phyloP scores from a whole-genome alignment of 2,888 invertebrate species.

The Nymphalis urticae region DNA sequence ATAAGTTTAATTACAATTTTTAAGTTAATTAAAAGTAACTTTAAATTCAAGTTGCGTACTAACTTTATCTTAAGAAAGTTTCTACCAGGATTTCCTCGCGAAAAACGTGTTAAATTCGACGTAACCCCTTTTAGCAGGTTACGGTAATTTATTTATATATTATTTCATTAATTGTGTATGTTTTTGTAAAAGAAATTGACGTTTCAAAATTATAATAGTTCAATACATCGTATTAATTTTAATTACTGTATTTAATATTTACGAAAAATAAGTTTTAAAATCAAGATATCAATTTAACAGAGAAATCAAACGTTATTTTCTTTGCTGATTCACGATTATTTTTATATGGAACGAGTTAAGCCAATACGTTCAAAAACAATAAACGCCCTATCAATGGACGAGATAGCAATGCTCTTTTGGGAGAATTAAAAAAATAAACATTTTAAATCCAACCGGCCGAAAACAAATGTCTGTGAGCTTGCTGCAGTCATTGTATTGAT shows the following conservation, averaged over 20 bases:
- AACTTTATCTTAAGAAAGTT: conserved; percentile 12
- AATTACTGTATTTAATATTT: too few relatives aligned
- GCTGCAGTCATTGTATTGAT: conserved; percentile 73
- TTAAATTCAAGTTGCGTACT: conserved; percentile 9
- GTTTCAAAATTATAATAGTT: too few relatives aligned
- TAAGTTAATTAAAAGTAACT: conserved; percentile 11
- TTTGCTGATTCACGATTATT: conserved; percentile 1
- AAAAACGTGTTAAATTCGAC: conserved; percentile 4
- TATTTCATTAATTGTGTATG: too few relatives aligned
- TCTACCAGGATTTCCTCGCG: conserved; percentile 1
- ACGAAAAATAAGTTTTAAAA: too few relatives aligned
- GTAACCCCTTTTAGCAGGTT: not conserved
- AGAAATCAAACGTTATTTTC: too few relatives aligned
- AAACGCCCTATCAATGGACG: conserved; percentile 31
- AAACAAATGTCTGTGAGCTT: conserved; percentile 65
- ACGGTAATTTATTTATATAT: too few relatives aligned
- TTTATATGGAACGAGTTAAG: conserved; percentile 8
- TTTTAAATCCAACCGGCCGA: conserved; percentile 38
- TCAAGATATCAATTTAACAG: too few relatives aligned
- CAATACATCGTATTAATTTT: too few relatives aligned
- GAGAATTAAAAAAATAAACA: conserved; percentile 43
- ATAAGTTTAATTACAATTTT: conserved; percentile 10
- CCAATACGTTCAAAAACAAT: conserved; percentile 30
- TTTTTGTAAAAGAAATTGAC: too few relatives aligned
- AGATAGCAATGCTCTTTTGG: conserved; percentile 34